Evolutionary conservation across 2,888 invertebrate species (phyloP), one percentile per base, ranked within the genome.

Genomic region (Heliconius aoede): DNA sequence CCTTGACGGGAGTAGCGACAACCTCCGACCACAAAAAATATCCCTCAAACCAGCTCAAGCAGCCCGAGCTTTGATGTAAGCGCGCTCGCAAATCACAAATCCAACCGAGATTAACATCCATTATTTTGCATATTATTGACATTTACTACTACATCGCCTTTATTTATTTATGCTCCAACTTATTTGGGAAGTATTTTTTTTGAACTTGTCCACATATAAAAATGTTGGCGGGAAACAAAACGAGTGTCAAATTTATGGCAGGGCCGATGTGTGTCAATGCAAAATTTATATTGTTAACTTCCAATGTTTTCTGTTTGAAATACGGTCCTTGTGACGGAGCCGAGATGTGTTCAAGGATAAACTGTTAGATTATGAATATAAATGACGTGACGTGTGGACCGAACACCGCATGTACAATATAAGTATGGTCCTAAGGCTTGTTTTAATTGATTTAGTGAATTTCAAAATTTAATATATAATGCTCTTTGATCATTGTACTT

Each of bases 71-170:
- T 71, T 71, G 93, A 92, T 88, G 89, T 85, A 78, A 76, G 85
- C 84, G 85, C 86, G 87, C 88, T 91, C 92, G 89, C 93, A 93
- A 94, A 93, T 93, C 93, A 93, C 91, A 90, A 85, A 87, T 87
- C 88, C 88, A 85, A 83, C 85, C 87, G 83, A 91, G 91, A 93
- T 93, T 91, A 92, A 89, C 91, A 91, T 91, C 90, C 92, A 94
- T 93, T 94, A 93, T 92, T 94, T 93, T 93, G 91, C 92, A 94
- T 94, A 92, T 92, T 94, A 92, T 93, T 92, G 94, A 94, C 94
- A 89, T 93, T 94, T 94, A 94, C 93, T 93, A 92, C 94, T 92
- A 88, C 86, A 90, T 88, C 85, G 88, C 87, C 87, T 89, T 91
- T 93, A 93, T 94, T 94, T 94, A 94, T 94, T 88, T 83, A 85